phyloP scores from a whole-genome alignment of 2,888 invertebrate genomes.

The Trissolcus japonicus region DNA sequence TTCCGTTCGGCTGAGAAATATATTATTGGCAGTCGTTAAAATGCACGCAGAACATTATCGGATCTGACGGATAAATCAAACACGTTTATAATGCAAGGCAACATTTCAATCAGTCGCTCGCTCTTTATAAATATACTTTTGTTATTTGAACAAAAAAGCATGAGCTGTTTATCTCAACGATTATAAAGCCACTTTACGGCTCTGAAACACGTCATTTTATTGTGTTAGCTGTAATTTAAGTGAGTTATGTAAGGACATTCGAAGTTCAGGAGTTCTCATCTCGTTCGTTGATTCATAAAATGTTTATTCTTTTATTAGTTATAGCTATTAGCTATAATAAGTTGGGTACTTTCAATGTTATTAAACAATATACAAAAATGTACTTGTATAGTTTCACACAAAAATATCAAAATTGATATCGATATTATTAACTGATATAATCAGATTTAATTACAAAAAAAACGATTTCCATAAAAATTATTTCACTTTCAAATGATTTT shows the following conservation, averaged over 20 bases:
- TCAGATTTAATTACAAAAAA: no score
- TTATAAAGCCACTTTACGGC: slow-evolving; percentile 32
- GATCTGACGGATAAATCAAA: slow-evolving; percentile 35
- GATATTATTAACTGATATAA: no score
- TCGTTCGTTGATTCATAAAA: no score
- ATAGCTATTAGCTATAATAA: no score
- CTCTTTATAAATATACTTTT: slow-evolving; percentile 19
- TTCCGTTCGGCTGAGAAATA: slow-evolving; percentile 7
- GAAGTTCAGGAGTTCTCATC: no score
- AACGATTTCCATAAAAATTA: no score
- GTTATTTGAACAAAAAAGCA: slow-evolving; percentile 28
- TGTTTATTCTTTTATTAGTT: no score
- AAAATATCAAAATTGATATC: no score
- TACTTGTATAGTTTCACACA: no score
- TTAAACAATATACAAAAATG: no score
- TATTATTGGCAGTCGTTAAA: slow-evolving; percentile 10
- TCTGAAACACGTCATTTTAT: slow-evolving; percentile 17
- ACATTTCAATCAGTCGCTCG: slow-evolving; percentile 38
- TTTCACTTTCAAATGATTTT: neutral
- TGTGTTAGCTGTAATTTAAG: slow-evolving; percentile 3
- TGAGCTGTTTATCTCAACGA: slow-evolving; percentile 30
- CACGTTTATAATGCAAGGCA: slow-evolving; percentile 22
- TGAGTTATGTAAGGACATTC: slow-evolving; percentile 1
- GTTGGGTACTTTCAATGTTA: no score
- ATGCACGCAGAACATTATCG: slow-evolving; percentile 27